Evolutionary conservation across 2,797 vertebrate species (phyloP).

Genomic region (Sebastes matsubarae): DNA sequence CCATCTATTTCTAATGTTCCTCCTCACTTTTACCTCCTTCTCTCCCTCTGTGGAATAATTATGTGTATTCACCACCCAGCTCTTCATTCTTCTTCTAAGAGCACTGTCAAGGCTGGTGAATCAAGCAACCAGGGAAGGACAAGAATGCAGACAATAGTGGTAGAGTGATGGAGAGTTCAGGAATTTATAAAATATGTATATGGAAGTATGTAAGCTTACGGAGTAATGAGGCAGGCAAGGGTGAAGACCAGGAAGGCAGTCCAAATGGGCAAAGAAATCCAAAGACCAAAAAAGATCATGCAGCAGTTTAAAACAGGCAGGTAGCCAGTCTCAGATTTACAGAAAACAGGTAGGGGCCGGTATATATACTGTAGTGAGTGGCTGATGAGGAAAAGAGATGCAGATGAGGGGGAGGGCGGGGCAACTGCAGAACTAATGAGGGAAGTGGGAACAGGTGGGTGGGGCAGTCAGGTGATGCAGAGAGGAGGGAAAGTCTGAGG

Average conservation of each 20-base stretch:
- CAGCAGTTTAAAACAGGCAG: background rate
- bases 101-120: background rate
- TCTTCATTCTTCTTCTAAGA: conserved; percentile 9
- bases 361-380: background rate
- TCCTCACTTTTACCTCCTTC: background rate
- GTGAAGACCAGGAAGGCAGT: background rate
- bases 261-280: background rate
- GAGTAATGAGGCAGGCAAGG: background rate
- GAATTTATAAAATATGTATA: background rate
- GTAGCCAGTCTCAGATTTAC: background rate
- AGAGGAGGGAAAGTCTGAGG: background rate
- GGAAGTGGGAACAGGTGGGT: background rate
- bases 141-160: background rate
- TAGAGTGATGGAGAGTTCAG: background rate
- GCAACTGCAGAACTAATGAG: background rate
- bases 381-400: background rate
- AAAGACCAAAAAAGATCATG: background rate
- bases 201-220: background rate
- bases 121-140: background rate
- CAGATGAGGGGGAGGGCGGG: background rate
- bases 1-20: background rate
- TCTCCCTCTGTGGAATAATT: conserved; percentile 1
- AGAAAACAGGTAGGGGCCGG: background rate
- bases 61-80: conserved; percentile 7
- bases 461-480: background rate